phyloP scores from a whole-genome alignment of 37 sponge, comb jelly and placozoan species.

The Spongilla lacustris region DNA sequence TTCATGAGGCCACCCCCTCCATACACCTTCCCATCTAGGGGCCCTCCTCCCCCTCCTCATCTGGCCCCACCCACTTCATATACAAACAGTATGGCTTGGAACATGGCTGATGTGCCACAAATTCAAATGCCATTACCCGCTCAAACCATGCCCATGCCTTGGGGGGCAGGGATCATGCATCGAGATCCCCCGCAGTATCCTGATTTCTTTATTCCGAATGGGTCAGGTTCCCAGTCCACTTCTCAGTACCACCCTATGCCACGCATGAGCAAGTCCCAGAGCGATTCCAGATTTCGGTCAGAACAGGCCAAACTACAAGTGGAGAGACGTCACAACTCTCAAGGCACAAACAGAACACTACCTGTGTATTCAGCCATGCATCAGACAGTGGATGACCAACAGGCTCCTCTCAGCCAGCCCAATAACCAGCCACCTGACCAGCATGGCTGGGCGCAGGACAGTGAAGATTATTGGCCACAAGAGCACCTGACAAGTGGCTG shows the following conservation, averaged over 20 bases:
- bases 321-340: conserved; percentile 31
- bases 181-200: conserved; percentile 52
- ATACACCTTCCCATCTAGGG: neutral
- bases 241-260: neutral
- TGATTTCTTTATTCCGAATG: neutral
- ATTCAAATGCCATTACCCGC: neutral
- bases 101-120: neutral
- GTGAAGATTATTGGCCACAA: neutral
- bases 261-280: conserved; percentile 37
- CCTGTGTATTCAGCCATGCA: neutral
- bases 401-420: neutral
- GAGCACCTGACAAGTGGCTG: neutral
- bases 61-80: neutral
- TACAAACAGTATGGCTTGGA: neutral
- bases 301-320: neutral
- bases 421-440: conserved; percentile 9
- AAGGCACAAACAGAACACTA: neutral
- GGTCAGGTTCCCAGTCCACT: neutral
- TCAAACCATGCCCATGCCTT: neutral
- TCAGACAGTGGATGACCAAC: neutral
- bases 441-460: neutral
- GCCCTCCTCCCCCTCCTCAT: neutral
- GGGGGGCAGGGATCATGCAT: conserved; percentile 9
- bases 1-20: neutral
- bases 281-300: conserved; percentile 22